These are phyloP conservation scores for Trissolcus japonicus DNA, from an alignment of 2,888 invertebrate genomes.

Conservation along the genomic window DNA sequence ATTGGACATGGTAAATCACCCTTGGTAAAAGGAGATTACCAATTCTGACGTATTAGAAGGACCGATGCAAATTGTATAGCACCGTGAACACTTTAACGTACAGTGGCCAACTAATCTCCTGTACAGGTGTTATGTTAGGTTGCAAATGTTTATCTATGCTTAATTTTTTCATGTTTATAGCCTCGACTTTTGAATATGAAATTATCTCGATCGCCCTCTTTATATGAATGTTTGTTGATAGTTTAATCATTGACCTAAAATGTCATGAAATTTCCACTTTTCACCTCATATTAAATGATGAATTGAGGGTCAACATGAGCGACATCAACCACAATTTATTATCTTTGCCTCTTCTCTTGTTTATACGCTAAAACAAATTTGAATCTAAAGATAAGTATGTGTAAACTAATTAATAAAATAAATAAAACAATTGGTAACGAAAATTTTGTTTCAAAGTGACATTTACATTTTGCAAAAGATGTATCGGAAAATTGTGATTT, in stretches of 20 bases:
- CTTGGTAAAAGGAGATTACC: constrained; percentile 30
- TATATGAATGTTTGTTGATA: constrained; percentile 5
- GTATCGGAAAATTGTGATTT: too few relatives aligned
- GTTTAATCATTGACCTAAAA: constrained; percentile 25
- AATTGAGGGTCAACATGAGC: not conserved
- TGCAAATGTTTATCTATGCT: constrained; percentile 15
- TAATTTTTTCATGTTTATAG: not conserved
- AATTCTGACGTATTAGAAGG: constrained; percentile 29
- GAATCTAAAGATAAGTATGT: too few relatives aligned
- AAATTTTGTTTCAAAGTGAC: not conserved
- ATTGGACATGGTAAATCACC: constrained; percentile 34
- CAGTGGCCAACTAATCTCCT: constrained; percentile 6
- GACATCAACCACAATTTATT: constrained; percentile 1
- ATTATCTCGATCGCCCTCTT: not conserved
- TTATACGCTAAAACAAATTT: too few relatives aligned
- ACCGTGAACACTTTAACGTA: constrained; percentile 8
- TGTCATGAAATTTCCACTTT: not conserved
- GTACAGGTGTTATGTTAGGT: constrained; percentile 5
- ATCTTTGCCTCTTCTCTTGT: not conserved
- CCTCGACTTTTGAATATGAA: not conserved
- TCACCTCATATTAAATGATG: too few relatives aligned
- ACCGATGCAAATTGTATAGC: constrained; percentile 10
- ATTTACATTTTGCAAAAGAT: too few relatives aligned
- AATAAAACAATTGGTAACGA: not conserved
- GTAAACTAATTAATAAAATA: not conserved